Conservation (phyloP, 2,888 invertebrate species). For the Plemyria rubiginata region DNA sequence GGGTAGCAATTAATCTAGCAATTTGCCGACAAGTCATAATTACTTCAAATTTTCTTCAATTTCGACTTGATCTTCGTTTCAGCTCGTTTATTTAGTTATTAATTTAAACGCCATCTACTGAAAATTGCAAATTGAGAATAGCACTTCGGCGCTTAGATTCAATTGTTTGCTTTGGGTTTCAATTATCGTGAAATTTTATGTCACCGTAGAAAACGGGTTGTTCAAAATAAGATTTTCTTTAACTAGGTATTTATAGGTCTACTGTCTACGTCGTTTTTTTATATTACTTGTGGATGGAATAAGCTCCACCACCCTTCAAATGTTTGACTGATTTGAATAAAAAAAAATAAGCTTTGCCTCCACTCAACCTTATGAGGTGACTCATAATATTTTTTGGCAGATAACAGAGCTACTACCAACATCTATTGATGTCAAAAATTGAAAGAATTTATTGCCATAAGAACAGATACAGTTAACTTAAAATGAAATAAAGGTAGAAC, state of each 20-base stretch:
- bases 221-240: conserved; percentile 7
- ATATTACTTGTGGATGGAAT: no score
- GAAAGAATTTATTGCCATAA: no score
- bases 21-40: conserved; percentile 32
- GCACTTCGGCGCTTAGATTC: conserved; percentile 26
- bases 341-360: background rate
- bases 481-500: no score
- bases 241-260: conserved; percentile 4
- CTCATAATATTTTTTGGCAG: background rate
- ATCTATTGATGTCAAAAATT: no score
- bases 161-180: conserved; percentile 31
- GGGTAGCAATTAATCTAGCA: background rate
- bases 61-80: conserved; percentile 18
- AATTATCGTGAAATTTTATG: conserved; percentile 27
- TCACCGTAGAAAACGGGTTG: conserved; percentile 7
- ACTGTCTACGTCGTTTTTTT: background rate
- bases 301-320: no score
- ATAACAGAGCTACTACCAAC: no score
- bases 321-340: background rate
- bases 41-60: conserved; percentile 27
- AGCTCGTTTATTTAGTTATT: conserved; percentile 27
- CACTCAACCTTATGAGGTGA: background rate
- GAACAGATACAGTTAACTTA: no score
- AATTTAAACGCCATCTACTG: conserved; percentile 28
- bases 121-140: conserved; percentile 28